A percentile compares a stretch with the other conserved stretches of the same genome.
Evolutionary conservation across 2,888 invertebrate genomes (phyloP).

Genomic region (Gastracanthus pulcherrimus): DNA sequence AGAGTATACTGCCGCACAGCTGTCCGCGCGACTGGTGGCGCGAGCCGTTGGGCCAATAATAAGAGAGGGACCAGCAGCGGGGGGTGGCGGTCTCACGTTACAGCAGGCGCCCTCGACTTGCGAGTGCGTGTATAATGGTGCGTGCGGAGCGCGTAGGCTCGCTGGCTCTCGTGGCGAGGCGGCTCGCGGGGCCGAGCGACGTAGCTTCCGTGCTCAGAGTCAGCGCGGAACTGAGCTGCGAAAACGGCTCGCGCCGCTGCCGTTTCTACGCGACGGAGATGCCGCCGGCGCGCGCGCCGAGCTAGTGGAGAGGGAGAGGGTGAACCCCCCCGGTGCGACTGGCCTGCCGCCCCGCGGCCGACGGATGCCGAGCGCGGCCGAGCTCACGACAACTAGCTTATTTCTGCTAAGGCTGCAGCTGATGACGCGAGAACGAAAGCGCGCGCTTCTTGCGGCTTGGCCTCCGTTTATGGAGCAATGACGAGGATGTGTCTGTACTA

Average conservation of each 20-base stretch:
- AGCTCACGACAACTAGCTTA: too few species aligned
- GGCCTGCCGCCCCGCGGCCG: not conserved
- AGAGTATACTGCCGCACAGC: too few species aligned
- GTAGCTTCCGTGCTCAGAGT: conserved; percentile 34
- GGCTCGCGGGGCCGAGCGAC: conserved; percentile 3
- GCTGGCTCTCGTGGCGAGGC: not conserved
- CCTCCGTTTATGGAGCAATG: too few species aligned
- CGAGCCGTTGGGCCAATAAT: conserved; percentile 25
- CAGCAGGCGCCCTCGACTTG: conserved; percentile 1
- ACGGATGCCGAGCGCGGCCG: not conserved
- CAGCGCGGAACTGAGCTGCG: conserved; percentile 47
- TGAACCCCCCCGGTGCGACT: not conserved
- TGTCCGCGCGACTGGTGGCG: not conserved
- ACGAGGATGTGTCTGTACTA: too few species aligned
- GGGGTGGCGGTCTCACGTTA: conserved; percentile 33
- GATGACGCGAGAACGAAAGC: too few species aligned
- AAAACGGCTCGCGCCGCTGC: not conserved
- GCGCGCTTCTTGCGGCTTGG: too few species aligned
- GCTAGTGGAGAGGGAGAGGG: conserved; percentile 7
- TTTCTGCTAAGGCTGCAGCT: too few species aligned
- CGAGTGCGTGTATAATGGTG: too few species aligned
- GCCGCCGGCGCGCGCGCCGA: not conserved
- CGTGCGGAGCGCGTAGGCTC: not conserved
- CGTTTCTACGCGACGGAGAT: not conserved
- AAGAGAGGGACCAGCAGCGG: not conserved